These are phyloP conservation scores for Psilopsiagon aurifrons DNA, from an alignment of 2,113 vertebrate genomes.

Conservation along the genomic window DNA sequence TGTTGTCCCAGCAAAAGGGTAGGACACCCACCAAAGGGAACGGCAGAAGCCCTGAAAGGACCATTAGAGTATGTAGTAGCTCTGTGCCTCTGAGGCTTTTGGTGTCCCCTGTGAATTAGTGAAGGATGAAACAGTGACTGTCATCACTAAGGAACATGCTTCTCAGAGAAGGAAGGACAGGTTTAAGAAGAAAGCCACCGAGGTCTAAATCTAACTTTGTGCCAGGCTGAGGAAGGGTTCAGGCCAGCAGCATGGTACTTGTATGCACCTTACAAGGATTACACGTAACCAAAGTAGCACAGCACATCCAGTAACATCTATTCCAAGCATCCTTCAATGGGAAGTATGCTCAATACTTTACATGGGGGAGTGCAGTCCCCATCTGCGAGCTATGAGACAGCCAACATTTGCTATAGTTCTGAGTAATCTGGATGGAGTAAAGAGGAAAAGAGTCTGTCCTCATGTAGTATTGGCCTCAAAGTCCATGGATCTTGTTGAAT, in stretches of 20 bases:
- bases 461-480: background rate
- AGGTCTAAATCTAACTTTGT: background rate
- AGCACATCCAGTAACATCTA: background rate
- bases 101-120: background rate
- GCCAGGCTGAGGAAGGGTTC: background rate
- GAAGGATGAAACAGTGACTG: background rate
- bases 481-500: background rate
- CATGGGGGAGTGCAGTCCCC: background rate
- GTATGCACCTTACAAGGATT: background rate
- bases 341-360: background rate
- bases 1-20: background rate
- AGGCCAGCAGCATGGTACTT: background rate
- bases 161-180: background rate
- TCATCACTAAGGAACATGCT: background rate
- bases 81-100: background rate
- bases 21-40: background rate
- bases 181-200: background rate
- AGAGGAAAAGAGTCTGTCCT: background rate
- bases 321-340: background rate
- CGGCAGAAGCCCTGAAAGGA: background rate
- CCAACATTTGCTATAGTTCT: background rate
- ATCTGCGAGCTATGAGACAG: background rate
- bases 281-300: background rate
- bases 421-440: background rate
- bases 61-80: background rate